Percentiles rank a stretch among this genome's conserved stretches.
phyloP scores from a whole-genome alignment of 2,888 invertebrate species.

The Drosophila gaucha region DNA sequence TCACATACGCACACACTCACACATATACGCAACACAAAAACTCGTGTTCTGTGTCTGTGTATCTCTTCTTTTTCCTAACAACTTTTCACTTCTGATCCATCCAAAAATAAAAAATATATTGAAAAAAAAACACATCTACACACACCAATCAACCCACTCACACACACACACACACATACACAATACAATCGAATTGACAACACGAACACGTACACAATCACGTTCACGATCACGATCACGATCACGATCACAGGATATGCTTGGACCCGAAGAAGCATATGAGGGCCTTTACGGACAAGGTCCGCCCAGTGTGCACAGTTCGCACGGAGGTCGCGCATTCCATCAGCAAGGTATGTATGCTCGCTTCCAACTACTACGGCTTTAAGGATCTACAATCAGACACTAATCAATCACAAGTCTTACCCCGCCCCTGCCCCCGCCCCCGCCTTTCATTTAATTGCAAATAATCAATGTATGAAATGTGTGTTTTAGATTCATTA shows the following conservation, averaged over 20 bases:
- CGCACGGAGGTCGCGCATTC: conserved; percentile 91
- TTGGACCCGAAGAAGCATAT: conserved; percentile 97
- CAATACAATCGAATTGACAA: conserved; percentile 34
- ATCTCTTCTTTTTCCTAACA: conserved; percentile 74
- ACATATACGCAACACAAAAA: conserved; percentile 57
- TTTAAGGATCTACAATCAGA: conserved; percentile 48
- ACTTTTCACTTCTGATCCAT: conserved; percentile 77
- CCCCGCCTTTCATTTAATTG: conserved; percentile 8
- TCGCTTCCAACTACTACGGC: conserved; percentile 35
- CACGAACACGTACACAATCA: conserved; percentile 35
- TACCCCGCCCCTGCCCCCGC: conserved; percentile 1
- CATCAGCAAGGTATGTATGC: conserved; percentile 91
- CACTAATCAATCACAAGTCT: conserved; percentile 27
- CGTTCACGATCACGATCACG: conserved; percentile 36
- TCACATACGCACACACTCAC: conserved; percentile 37
- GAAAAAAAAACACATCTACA: conserved; percentile 38
- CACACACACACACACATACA: conserved; percentile 31
- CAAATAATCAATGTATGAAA: conserved; percentile 18
- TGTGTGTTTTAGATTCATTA: conserved; percentile 14
- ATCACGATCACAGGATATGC: conserved; percentile 83
- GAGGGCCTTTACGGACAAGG: conserved; percentile 97
- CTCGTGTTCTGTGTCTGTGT: conserved; percentile 62
- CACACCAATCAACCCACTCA: conserved; percentile 39
- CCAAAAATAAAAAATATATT: conserved; percentile 33
- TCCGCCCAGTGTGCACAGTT: conserved; percentile 94